Base-by-base conservation (phyloP, 2,113 vertebrate genomes). In the Ptychochromis oligacanthus region DNA sequence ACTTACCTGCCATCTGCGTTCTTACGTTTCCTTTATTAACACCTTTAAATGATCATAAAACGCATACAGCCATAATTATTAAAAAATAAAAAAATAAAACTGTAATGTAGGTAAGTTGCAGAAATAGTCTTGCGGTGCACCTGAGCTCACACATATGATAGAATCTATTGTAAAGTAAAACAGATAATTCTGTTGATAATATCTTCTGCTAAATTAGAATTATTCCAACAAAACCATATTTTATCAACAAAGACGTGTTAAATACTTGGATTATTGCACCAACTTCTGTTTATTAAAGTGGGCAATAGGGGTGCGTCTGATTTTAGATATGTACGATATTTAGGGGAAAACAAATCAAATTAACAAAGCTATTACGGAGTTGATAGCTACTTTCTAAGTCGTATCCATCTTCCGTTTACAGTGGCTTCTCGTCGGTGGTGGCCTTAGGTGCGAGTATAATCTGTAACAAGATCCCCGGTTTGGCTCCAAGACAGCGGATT, bases 391-490 rank as follows among this genome's bases (percentile, higher is more conserved):
- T 72, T 83, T 76, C 62, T 91, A 49, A 88, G 28, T 88, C 26
- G 49, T 79, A 8, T 89, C 74, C 75, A 80, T 92, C 88, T 90
- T 89, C 85, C 93, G 76, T 94, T 95, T 87, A 55, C 94, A 99
- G 98, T 83, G 97, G 97, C 7, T 97, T 99, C 93, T 98, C 98
- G 74, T 98, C 98, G 34, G 98, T 99, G 95, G 96, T 99, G 89
- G 98, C 98, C 90, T 96, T 99, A 86, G 98, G 98, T 92, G 98
- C 98, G 86, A 99, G 97, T 93, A 98, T 99, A 95, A 99, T 99
- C 96, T 99, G 98, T 93, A 99, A 97, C 95, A 99, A 98, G 96
- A 99, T 99, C 94, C 98, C 98, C 15, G 98, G 98, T 78, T 95
- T 99, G 85, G 98, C 98, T 49, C 98, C 98, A 82, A 95, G 98